A percentile compares a stretch with the other conserved stretches of the same genome.
Conservation (phyloP, 2,888 invertebrate species). For the Macrosiphum euphorbiae region DNA sequence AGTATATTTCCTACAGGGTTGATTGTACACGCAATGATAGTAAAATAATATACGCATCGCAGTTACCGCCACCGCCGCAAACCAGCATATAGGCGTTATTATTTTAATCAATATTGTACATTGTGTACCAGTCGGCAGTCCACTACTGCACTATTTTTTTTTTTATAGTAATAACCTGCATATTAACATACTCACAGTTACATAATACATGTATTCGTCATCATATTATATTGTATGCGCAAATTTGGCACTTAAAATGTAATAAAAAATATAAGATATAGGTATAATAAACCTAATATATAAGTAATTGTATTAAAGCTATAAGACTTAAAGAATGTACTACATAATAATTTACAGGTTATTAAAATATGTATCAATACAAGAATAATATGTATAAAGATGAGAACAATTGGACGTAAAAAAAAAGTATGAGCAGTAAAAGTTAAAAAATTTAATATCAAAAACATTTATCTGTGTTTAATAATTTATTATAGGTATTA, state of each 20-base stretch:
- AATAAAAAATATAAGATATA: neutral
- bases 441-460: no score
- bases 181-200: neutral
- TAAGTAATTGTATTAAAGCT: neutral
- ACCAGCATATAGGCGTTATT: neutral
- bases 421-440: no score
- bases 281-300: neutral
- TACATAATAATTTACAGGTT: neutral
- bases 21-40: neutral
- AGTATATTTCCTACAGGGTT: neutral
- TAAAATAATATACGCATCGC: neutral
- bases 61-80: neutral
- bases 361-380: neutral
- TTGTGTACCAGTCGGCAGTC: neutral
- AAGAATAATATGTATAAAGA: no score
- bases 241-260: neutral
- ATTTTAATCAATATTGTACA: conserved; percentile 13
- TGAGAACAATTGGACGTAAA: no score
- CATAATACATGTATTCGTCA: neutral
- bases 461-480: no score
- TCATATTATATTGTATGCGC: neutral
- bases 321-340: neutral
- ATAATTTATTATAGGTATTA: no score
- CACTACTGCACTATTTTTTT: neutral
- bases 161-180: neutral